These are phyloP conservation scores for Callinectes sapidus DNA, from an alignment of 2,888 invertebrate species.

Conservation along the genomic window DNA sequence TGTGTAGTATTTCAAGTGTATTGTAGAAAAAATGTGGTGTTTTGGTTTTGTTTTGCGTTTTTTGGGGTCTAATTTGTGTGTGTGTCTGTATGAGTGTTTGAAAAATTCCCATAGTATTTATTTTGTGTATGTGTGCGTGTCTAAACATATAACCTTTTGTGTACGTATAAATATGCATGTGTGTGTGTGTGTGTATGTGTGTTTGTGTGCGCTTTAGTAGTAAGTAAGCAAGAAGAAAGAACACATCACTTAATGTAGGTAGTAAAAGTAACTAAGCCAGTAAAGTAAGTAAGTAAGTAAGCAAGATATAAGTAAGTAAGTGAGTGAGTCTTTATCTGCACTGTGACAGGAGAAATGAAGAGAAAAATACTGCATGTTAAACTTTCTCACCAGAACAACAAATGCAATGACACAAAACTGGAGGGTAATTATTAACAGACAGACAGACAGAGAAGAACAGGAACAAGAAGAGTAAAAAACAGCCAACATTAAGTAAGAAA, in stretches of 20 bases:
- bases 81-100: not conserved
- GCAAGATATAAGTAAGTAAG: not conserved
- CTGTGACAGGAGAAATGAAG: not conserved
- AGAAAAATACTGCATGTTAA: not conserved
- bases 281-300: not conserved
- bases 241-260: conserved; percentile 35
- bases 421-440: not conserved
- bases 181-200: not conserved
- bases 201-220: not conserved
- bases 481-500: conserved; percentile 3
- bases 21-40: not conserved
- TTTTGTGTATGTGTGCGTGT: conserved; percentile 3
- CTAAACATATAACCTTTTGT: not conserved
- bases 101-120: not conserved
- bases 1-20: too few species aligned
- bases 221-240: not conserved
- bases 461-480: not conserved
- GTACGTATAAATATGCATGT: not conserved
- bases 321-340: not conserved
- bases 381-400: not conserved
- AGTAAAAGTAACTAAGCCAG: not conserved
- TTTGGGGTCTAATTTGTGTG: not conserved
- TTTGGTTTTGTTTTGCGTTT: not conserved
- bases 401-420: not conserved
- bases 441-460: not conserved